Evolutionary conservation across 2,113 vertebrate genomes (phyloP).

Genomic region (Formicarius rufipectus): DNA sequence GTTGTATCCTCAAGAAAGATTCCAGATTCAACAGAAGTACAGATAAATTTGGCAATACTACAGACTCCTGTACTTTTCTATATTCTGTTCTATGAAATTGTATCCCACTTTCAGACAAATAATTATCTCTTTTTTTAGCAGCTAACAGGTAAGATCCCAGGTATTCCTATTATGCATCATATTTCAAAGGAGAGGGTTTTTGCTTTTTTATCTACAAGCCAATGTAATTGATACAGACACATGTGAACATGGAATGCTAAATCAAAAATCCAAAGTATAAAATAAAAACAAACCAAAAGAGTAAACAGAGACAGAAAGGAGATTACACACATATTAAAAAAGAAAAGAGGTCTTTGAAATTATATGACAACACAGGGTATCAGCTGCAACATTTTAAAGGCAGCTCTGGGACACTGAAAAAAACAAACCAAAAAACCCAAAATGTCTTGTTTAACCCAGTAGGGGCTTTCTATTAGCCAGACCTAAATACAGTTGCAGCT

Average conservation of each 20-base stretch:
- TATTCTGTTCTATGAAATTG: background rate
- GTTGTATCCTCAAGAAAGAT: background rate
- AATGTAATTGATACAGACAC: constrained; percentile 9
- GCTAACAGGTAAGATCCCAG: constrained; percentile 73
- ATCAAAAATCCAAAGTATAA: constrained; percentile 34
- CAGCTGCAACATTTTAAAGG: constrained; percentile 51
- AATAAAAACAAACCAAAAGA: constrained; percentile 36
- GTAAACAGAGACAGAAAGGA: constrained; percentile 38
- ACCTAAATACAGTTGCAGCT: constrained; percentile 7
- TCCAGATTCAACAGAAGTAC: background rate
- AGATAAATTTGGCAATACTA: background rate
- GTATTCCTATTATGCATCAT: constrained; percentile 54
- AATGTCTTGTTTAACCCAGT: background rate
- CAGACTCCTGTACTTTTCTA: background rate
- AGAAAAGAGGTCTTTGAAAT: constrained; percentile 4
- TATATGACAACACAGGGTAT: constrained; percentile 11
- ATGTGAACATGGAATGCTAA: constrained; percentile 42
- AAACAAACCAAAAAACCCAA: background rate
- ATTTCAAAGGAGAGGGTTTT: constrained; percentile 27
- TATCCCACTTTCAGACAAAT: background rate
- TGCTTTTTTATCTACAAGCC: constrained; percentile 14
- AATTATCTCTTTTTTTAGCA: background rate
- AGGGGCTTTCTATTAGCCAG: background rate
- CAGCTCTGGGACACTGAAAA: constrained; percentile 25
- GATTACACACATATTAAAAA: background rate